Evolutionary conservation across 1,140 invertebrate genomes (phyloP).

Genomic region (Arion vulgaris): DNA sequence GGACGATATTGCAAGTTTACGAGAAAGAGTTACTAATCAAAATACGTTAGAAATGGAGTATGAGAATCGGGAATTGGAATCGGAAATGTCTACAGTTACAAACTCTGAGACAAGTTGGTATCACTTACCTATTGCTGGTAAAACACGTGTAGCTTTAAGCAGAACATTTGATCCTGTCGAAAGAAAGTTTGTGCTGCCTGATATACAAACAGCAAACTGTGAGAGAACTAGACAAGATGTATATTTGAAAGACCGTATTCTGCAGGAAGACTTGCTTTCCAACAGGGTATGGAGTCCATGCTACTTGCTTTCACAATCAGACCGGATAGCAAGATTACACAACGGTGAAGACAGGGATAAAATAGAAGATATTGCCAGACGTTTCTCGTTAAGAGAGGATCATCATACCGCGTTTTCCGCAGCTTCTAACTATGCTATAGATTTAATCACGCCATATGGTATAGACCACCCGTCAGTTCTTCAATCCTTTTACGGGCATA

Average conservation of each 20-base stretch:
- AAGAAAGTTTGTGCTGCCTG: neutral
- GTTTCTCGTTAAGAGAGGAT: neutral
- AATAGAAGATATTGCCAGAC: neutral
- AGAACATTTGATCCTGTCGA: neutral
- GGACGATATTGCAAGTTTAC: neutral
- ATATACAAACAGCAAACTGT: neutral
- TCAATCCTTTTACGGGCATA: neutral
- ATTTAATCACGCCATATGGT: neutral
- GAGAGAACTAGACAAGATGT: neutral
- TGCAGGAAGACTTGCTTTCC: neutral
- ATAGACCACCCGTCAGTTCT: neutral
- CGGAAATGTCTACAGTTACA: no score
- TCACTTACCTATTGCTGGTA: neutral
- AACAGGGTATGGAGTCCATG: neutral
- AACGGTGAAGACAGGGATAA: neutral
- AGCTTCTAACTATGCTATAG: neutral
- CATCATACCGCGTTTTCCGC: neutral
- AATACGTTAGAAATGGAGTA: neutral
- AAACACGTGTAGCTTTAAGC: neutral
- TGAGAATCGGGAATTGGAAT: neutral
- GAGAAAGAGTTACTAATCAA: neutral
- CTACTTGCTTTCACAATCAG: neutral
- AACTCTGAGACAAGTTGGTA: neutral
- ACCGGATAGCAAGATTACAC: neutral
- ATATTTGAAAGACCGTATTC: neutral